phyloP scores from a whole-genome alignment of 2,888 invertebrate species.

The Nomada ruficornis region DNA sequence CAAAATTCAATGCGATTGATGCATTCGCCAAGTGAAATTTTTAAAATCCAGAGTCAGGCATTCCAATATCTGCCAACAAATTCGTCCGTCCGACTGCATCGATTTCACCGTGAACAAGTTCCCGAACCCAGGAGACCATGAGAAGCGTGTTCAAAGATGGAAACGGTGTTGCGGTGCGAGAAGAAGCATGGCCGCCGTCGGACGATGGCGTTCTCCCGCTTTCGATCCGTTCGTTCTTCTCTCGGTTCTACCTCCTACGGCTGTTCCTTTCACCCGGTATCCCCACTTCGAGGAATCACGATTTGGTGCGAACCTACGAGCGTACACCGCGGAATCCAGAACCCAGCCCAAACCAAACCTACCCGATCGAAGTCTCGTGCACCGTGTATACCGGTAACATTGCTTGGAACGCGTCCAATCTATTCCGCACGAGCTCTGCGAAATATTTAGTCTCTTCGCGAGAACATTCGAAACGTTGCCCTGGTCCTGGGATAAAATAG shows the following conservation, averaged over 20 bases:
- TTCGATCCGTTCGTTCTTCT: constrained; percentile 52
- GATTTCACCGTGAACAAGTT: constrained; percentile 2
- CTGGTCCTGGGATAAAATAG: too few species aligned
- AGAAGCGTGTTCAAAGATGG: constrained; percentile 32
- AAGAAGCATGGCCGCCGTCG: constrained; percentile 77
- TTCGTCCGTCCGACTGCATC: neutral
- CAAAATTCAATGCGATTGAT: too few species aligned
- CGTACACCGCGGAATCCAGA: constrained; percentile 44
- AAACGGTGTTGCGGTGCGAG: constrained; percentile 11
- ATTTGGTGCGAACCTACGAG: constrained; percentile 63
- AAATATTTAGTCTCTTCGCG: too few species aligned
- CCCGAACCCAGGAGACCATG: neutral
- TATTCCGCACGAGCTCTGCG: too few species aligned
- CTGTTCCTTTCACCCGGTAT: constrained; percentile 51
- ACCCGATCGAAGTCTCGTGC: constrained; percentile 31
- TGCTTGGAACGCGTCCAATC: neutral
- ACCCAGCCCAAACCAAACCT: constrained; percentile 45
- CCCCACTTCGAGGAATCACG: constrained; percentile 49
- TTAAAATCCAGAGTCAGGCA: too few species aligned
- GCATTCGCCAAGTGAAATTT: too few species aligned
- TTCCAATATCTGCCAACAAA: too few species aligned
- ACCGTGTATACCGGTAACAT: neutral
- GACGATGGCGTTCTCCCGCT: constrained; percentile 74
- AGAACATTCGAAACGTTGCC: too few species aligned
- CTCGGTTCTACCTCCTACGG: constrained; percentile 59